These are phyloP conservation scores for Bufo bufo DNA, from an alignment of 2,113 vertebrate species.

Conservation along the genomic window DNA sequence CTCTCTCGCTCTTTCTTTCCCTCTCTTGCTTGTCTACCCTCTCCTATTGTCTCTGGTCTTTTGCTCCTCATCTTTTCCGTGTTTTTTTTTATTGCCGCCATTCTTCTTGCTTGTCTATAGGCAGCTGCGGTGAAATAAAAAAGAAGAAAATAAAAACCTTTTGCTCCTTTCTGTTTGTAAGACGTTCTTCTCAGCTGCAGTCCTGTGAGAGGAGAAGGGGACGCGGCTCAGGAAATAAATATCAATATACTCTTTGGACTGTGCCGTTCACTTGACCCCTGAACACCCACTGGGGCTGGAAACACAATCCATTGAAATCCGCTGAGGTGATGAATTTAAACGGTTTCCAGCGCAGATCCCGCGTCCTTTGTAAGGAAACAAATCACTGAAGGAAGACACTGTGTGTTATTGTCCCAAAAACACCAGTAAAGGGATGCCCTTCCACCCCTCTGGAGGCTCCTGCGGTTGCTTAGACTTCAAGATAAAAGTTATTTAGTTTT, in stretches of 20 bases:
- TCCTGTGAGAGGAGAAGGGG: background rate
- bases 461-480: background rate
- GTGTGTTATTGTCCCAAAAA: background rate
- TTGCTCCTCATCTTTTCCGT: background rate
- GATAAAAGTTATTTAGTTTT: too few relatives aligned
- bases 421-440: conserved; percentile 10
- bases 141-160: background rate
- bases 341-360: conserved; percentile 8
- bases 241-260: conserved; percentile 24
- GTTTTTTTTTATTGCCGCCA: background rate
- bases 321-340: conserved; percentile 1
- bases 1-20: background rate
- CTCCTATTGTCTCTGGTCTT: background rate
- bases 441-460: background rate
- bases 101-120: background rate
- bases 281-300: conserved; percentile 19
- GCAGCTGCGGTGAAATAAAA: background rate
- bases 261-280: conserved; percentile 8
- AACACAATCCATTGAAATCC: conserved; percentile 26
- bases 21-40: too few relatives aligned
- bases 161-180: conserved; percentile 21
- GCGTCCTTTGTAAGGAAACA: conserved; percentile 2
- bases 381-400: background rate
- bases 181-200: conserved; percentile 16
- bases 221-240: conserved; percentile 27